Base-by-base conservation (phyloP, 2,113 vertebrate genomes). In the Prolemur simus region DNA sequence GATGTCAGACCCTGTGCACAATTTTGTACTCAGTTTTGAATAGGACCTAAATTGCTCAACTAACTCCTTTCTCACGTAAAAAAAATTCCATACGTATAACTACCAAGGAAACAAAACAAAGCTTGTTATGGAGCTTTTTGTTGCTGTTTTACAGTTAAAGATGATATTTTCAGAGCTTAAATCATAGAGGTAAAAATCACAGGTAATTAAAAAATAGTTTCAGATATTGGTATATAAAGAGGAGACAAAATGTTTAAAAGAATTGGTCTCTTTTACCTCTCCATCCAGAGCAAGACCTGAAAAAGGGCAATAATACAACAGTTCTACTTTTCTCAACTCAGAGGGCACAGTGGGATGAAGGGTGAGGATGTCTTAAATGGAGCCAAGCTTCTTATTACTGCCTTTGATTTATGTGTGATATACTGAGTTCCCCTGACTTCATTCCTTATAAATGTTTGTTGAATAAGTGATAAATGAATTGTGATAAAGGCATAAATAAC, bases 21-120 rank as follows among this genome's bases (percentile, higher is more conserved):
- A 96, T 97, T 96, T 96, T 96, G 56, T 81, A 13, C 60, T 95
- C n/a, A 71, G 34, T 60, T 93, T 95, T 81, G 64, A 96, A 69
- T 18, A 94, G 54, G 21, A 32, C 32, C 15, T 66, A 89, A 94
- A 89, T 83, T 91, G 49, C 81, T 94, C 25, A 81, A 27, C 21
- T 5, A 74, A 8, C 0, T 10, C 4, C 1, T 66, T 68, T 85
- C 1, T 52, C 13, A 32, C 49, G 37, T 63, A 17, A 1, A 49
- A n/a, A 94, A 14, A 73, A 49, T 47, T 54, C 37, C 27, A 29
- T 27, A 80, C 93, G 39, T 47, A 9, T 3, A 89, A 52, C 27
- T 63, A 68, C 12, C 17, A 20, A 18, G 20, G 6, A 23, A 17
- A 29, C 29, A 64, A 64, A 25, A 29, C 11, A 52, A 54, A 77